Evolutionary conservation across 2,888 invertebrate genomes (phyloP).

Genomic region (Nomada flava): DNA sequence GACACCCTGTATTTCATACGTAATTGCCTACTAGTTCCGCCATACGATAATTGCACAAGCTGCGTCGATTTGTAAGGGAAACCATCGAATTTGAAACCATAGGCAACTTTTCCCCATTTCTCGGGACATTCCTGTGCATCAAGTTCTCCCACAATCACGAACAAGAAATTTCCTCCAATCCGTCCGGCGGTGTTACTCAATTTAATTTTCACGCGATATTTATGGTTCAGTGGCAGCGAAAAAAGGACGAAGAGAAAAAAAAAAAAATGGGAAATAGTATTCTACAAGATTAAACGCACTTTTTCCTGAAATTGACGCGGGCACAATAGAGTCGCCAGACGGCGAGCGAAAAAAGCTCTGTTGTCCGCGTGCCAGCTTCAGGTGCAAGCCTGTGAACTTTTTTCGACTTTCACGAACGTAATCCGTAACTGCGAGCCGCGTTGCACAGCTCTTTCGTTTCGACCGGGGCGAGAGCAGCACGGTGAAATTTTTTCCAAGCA

Average conservation of each 20-base stretch:
- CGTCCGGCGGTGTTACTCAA: too few species aligned
- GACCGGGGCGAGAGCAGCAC: background rate
- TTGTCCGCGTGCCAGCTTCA: constrained; percentile 67
- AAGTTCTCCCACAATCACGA: too few species aligned
- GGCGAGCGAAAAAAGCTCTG: constrained; percentile 45
- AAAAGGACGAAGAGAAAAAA: constrained; percentile 1
- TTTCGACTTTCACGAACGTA: constrained; percentile 51
- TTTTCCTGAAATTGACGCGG: constrained; percentile 62
- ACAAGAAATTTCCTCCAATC: too few species aligned
- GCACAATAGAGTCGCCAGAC: constrained; percentile 57
- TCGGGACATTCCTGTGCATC: too few species aligned
- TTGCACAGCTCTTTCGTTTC: constrained; percentile 39
- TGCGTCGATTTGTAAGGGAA: too few species aligned
- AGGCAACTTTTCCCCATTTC: too few species aligned
- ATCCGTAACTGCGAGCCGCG: constrained; percentile 49
- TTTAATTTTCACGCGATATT: background rate
- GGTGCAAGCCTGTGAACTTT: constrained; percentile 50
- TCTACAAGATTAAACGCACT: constrained; percentile 50
- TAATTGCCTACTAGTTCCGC: too few species aligned
- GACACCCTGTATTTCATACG: too few species aligned
- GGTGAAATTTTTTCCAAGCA: background rate
- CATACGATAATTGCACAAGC: too few species aligned
- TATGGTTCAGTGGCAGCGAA: background rate
- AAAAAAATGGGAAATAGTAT: constrained; percentile 25
- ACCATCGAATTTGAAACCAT: too few species aligned